These are phyloP conservation scores for Scelioninae gen. 1 DNA, from an alignment of 2,888 invertebrate genomes.

Conservation along the genomic window DNA sequence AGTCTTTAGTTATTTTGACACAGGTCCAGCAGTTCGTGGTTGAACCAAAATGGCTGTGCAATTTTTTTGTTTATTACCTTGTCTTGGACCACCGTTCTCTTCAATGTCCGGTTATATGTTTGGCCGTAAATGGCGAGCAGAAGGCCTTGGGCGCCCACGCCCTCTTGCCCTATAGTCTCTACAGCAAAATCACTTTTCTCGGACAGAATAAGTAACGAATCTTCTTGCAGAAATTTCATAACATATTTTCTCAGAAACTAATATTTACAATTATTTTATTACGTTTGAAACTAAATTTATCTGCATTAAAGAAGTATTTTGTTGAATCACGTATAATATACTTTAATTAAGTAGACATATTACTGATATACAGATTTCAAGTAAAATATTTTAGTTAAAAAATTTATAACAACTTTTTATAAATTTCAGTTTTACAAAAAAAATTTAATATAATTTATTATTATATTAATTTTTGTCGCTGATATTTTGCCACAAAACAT, in stretches of 20 bases:
- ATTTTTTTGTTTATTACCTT: constrained; percentile 66
- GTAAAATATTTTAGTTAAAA: too few species aligned
- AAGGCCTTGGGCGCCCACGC: constrained; percentile 82
- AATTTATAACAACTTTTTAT: too few species aligned
- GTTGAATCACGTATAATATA: too few species aligned
- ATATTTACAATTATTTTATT: neutral
- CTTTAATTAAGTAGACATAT: too few species aligned
- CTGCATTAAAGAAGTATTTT: too few species aligned
- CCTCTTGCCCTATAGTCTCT: constrained; percentile 74
- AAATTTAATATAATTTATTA: too few species aligned
- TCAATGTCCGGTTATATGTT: constrained; percentile 76
- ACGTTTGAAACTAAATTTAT: too few species aligned
- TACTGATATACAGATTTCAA: too few species aligned
- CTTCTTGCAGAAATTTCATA: constrained; percentile 43
- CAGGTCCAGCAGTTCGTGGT: constrained; percentile 33
- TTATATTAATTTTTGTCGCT: too few species aligned
- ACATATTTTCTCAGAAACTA: constrained; percentile 14
- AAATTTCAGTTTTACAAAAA: too few species aligned
- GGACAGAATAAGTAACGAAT: constrained; percentile 36
- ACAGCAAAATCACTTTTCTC: constrained; percentile 64
- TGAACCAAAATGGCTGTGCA: constrained; percentile 62
- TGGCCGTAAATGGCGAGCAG: constrained; percentile 81
- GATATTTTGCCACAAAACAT: too few species aligned
- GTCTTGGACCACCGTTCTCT: constrained; percentile 70
- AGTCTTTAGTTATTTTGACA: constrained; percentile 58